Evolutionary conservation across 2,113 vertebrate species (phyloP).

Genomic region (Pituophis catenifer): DNA sequence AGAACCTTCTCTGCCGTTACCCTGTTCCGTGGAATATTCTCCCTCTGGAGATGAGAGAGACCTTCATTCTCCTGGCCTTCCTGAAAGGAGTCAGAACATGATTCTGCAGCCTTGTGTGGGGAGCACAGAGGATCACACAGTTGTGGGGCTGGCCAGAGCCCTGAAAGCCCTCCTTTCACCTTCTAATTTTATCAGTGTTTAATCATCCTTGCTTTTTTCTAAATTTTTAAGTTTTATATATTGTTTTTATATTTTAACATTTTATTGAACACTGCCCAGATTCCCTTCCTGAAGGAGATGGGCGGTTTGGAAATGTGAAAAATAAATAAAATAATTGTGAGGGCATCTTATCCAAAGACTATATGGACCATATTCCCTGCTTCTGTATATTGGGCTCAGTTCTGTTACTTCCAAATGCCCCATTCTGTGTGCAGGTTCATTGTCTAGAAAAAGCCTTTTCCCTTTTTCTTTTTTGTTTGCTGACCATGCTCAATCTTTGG

Average conservation of each 20-base stretch:
- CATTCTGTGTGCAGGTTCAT: background rate
- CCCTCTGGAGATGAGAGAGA: background rate
- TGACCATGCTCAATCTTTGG: background rate
- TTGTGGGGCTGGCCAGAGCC: background rate
- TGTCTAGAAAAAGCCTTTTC: background rate
- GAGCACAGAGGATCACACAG: background rate
- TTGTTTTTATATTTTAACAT: background rate
- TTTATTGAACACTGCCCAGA: background rate
- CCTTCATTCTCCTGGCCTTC: background rate
- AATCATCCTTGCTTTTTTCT: background rate
- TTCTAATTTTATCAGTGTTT: background rate
- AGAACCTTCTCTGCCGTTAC: background rate
- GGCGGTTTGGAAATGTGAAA: background rate
- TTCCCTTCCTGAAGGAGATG: background rate
- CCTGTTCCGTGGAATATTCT: background rate
- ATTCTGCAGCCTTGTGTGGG: background rate
- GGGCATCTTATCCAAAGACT: background rate
- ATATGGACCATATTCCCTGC: background rate
- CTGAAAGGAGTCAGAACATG: background rate
- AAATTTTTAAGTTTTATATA: background rate
- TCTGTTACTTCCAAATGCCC: background rate
- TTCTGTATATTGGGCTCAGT: background rate
- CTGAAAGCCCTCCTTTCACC: background rate
- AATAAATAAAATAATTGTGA: background rate
- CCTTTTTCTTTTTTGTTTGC: background rate